Percentiles rank a stretch among this genome's conserved stretches.
Conservation (phyloP, 2,113 vertebrate species). For the Sander lucioperca region DNA sequence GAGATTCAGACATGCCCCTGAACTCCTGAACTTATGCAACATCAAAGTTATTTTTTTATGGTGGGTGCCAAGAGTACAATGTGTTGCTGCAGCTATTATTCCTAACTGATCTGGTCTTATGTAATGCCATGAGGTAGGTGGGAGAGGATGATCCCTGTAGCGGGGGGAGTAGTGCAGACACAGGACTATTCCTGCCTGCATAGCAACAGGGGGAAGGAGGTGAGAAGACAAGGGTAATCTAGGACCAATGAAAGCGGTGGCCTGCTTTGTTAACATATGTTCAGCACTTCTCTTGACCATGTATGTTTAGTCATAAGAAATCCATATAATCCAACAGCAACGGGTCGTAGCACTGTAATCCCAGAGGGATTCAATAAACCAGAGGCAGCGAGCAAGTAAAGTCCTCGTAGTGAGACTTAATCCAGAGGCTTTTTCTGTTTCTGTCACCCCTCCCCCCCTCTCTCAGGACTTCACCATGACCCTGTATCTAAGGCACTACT, state of each 20-base stretch:
- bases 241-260: slow-evolving; percentile 20
- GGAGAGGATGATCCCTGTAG: slow-evolving; percentile 59
- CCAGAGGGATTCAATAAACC: slow-evolving; percentile 41
- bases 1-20: slow-evolving; percentile 14
- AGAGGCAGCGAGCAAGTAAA: slow-evolving; percentile 22
- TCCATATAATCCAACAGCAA: slow-evolving; percentile 49
- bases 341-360: slow-evolving; percentile 38
- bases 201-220: slow-evolving; percentile 36
- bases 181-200: neutral
- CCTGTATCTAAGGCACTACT: slow-evolving; percentile 95
- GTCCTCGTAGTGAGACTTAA: slow-evolving; percentile 45
- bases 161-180: neutral
- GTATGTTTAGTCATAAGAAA: slow-evolving; percentile 47
- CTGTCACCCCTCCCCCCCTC: neutral
- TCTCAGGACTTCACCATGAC: slow-evolving; percentile 97
- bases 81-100: slow-evolving; percentile 58
- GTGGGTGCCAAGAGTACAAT: slow-evolving; percentile 47
- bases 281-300: slow-evolving; percentile 32
- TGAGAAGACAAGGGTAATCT: slow-evolving; percentile 17
- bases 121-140: slow-evolving; percentile 60
- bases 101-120: slow-evolving; percentile 65
- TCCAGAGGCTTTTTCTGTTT: slow-evolving; percentile 17
- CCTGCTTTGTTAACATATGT: slow-evolving; percentile 47
- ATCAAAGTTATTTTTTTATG: slow-evolving; percentile 42
- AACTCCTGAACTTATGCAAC: slow-evolving; percentile 48